Conservation (phyloP, 2,113 vertebrate species). For the Buteo buteo region DNA sequence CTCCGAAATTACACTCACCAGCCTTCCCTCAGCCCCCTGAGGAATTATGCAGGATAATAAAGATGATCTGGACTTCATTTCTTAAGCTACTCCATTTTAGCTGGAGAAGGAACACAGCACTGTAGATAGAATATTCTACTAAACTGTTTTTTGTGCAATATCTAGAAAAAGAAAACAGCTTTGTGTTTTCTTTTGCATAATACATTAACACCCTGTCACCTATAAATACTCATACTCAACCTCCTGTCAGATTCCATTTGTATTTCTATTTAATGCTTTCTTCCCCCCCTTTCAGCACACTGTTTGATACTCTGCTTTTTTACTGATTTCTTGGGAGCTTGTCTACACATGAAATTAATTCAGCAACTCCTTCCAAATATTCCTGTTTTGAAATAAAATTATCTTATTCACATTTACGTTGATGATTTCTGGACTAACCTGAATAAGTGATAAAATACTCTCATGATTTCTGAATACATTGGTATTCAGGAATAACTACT, state of each 20-base stretch:
- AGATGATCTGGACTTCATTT: neutral
- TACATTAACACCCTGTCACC: neutral
- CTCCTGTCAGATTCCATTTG: slow-evolving; percentile 18
- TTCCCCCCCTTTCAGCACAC: neutral
- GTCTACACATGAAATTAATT: neutral
- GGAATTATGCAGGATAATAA: neutral
- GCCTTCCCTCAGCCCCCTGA: neutral
- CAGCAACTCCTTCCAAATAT: neutral
- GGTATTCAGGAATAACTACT: neutral
- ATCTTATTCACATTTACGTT: neutral
- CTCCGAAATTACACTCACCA: neutral
- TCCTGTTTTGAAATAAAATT: neutral
- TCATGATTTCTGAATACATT: neutral
- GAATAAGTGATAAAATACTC: neutral
- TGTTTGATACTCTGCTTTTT: neutral
- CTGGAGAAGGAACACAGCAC: neutral
- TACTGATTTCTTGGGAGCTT: neutral
- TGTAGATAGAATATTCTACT: neutral
- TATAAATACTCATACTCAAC: slow-evolving; percentile 7
- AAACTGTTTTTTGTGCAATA: neutral
- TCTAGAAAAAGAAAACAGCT: neutral
- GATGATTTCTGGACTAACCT: neutral
- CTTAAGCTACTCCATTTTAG: neutral
- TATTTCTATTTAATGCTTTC: neutral
- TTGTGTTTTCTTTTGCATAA: neutral